Base-by-base conservation (phyloP, 92 coral and sea anemone genomes). In the Parazoanthus darwini region DNA sequence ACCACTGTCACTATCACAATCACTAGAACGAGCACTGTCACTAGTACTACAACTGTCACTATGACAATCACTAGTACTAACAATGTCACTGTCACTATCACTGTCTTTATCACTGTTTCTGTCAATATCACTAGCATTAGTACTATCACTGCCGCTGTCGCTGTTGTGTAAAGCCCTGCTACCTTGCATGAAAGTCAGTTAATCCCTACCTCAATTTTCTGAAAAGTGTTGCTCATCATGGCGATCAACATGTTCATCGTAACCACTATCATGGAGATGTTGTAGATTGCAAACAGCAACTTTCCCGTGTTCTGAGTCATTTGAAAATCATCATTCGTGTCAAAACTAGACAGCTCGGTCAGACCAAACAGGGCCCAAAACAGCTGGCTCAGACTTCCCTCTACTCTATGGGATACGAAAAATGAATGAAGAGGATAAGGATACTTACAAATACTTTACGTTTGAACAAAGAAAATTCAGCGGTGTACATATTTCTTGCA, bases 221-320 rank as follows among this genome's bases (percentile, higher is more conserved):
- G 98, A 78, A 88, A 97, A 0, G 99, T 91, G 92, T 94, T 93
- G 38, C 91, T 72, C 99, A 97, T 97, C 99, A 97, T 97, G 3
- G 99, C 99, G 33, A 97, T 95, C 84, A 97, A 90, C 99, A 97
- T 97, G 78, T 97, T 97, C 38, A 97, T 71, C 3, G 96, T 94
- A 50, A 97, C 98, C 85, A 97, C 74, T 63, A 97, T 70, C 37
- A 94, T 92, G 29, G 94, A 75, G 78, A 97, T 94, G 86, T 90
- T 93, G 88, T 92, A 97, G 59, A 94, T 80, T 1, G 96, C 99
- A 65, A 97, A 96, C 74, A 97, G 88, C 18, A 94, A 54, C 87
- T 95, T 94, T 23, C 99, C 99, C 11, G 98, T 92, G 82, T 89
- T 86, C 85, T 95, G 88, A 1, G 98, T 97, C 72, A 95, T 94